These are phyloP conservation scores for Gnathonemus longibarbis DNA, from an alignment of 2,113 vertebrate genomes.

Conservation along the genomic window DNA sequence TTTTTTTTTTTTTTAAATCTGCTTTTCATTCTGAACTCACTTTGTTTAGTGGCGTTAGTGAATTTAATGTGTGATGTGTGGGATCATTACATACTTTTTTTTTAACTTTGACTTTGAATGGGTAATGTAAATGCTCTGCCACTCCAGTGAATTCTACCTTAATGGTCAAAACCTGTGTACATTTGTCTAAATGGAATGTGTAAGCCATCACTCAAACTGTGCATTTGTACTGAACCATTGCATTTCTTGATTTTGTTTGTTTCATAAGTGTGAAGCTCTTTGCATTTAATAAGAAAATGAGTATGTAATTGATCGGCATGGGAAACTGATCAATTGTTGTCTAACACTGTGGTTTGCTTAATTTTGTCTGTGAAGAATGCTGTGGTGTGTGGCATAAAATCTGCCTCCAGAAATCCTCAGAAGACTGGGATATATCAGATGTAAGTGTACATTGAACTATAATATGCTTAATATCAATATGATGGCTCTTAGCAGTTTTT, in stretches of 20 bases:
- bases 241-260: neutral
- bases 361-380: slow-evolving; percentile 22
- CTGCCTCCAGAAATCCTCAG: slow-evolving; percentile 24
- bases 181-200: too few relatives aligned
- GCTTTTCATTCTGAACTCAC: too few relatives aligned
- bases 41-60: too few relatives aligned
- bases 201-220: too few relatives aligned
- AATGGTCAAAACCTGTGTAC: too few relatives aligned
- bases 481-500: slow-evolving; percentile 22
- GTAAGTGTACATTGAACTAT: slow-evolving; percentile 22
- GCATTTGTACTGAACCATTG: too few relatives aligned
- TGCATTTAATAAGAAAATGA: neutral
- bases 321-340: neutral
- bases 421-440: slow-evolving; percentile 28
- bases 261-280: neutral
- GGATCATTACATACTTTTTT: too few relatives aligned
- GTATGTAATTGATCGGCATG: neutral
- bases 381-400: slow-evolving; percentile 23
- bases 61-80: too few relatives aligned
- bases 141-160: too few relatives aligned
- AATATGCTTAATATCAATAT: slow-evolving; percentile 18
- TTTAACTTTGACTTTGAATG: too few relatives aligned
- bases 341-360: slow-evolving; percentile 13
- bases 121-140: too few relatives aligned
- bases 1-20: too few relatives aligned